Evolutionary conservation across 2,888 invertebrate genomes (phyloP), one percentile per base, ranked within the genome.

Genomic region (Coremacera marginata): DNA sequence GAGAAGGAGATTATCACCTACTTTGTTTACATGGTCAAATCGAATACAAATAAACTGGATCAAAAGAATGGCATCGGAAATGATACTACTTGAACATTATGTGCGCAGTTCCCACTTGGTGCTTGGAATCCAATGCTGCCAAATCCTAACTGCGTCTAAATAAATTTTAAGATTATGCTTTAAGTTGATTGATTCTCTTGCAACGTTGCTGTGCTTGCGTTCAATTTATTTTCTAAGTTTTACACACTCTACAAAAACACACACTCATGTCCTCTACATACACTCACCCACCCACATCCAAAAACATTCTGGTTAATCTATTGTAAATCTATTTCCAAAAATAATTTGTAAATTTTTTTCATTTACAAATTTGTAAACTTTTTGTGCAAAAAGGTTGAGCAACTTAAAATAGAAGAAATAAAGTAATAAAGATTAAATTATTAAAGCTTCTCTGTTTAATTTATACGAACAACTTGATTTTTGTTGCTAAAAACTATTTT

Each of bases 1-100:
- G 98, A 98, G 89, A 98, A 98, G 88, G 98, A 98, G 89, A 95
- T 96, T 68, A 91, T 98, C 80, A 96, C 98, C 70, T 97, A 95
- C 88, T 98, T 98, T 88, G 96, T 98, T 85, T 98, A 98, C 88
- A 97, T 96, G 91, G 96, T 98, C 4, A 98, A 98, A 91, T 96
- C 96, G 72, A 96, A 97, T 78, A 87, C 89, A 22, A 89, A 89
- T 80, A 89, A 89, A 83, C 82, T 89, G 76, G 89, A 89, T 79
- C 87, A 89, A 75, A 89, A 89, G 79, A 89, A 89, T 77, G 89
- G 89, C 25, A 86, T 89, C 70, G 88, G 87, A 72, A 89, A 87
- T 79, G 89, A 89, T 79, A 84, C 86, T 75, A 86, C 84, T 81
- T 87, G 82, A 86, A 80, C 70, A 73, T 79, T 72, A 55, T 73